Evolutionary conservation across 1,140 invertebrate species (phyloP).

Genomic region (Temnothorax curvispinosus): DNA sequence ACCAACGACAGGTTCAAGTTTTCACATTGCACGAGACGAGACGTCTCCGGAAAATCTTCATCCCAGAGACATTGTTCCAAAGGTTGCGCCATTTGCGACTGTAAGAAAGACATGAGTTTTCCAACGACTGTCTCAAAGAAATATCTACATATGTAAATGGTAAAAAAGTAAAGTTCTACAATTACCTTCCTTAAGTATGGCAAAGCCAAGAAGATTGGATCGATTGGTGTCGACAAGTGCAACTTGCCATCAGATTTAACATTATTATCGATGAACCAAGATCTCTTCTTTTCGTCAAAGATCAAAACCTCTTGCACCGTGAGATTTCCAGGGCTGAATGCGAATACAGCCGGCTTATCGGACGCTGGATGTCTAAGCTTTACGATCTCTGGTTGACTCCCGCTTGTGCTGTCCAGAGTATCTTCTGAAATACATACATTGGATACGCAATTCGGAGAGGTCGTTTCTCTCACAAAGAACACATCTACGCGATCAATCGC

Average conservation of each 20-base stretch:
- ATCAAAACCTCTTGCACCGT: slow-evolving; percentile 89
- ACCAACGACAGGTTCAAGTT: slow-evolving; percentile 87
- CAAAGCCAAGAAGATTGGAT: slow-evolving; percentile 89
- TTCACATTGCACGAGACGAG: slow-evolving; percentile 84
- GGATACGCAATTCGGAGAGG: neutral
- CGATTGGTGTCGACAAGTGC: slow-evolving; percentile 90
- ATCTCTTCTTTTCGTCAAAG: slow-evolving; percentile 89
- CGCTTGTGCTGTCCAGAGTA: slow-evolving; percentile 85
- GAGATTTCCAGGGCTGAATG: slow-evolving; percentile 87
- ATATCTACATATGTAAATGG: neutral
- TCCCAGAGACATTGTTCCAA: slow-evolving; percentile 90
- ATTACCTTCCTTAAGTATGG: slow-evolving; percentile 86
- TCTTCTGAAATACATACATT: slow-evolving; percentile 78
- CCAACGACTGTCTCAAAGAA: neutral
- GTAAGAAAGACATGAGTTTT: slow-evolving; percentile 48
- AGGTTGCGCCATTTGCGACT: slow-evolving; percentile 87
- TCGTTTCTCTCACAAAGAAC: no score
- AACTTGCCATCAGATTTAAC: slow-evolving; percentile 92
- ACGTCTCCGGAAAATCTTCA: slow-evolving; percentile 87
- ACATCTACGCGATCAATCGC: neutral
- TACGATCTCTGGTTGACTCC: slow-evolving; percentile 90
- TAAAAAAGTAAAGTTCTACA: neutral
- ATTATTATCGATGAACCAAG: slow-evolving; percentile 90
- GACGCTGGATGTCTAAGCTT: slow-evolving; percentile 89
- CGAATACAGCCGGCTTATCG: slow-evolving; percentile 87